These are phyloP conservation scores for Diplolepis rosae DNA, from an alignment of 2,888 invertebrate genomes.

Conservation along the genomic window DNA sequence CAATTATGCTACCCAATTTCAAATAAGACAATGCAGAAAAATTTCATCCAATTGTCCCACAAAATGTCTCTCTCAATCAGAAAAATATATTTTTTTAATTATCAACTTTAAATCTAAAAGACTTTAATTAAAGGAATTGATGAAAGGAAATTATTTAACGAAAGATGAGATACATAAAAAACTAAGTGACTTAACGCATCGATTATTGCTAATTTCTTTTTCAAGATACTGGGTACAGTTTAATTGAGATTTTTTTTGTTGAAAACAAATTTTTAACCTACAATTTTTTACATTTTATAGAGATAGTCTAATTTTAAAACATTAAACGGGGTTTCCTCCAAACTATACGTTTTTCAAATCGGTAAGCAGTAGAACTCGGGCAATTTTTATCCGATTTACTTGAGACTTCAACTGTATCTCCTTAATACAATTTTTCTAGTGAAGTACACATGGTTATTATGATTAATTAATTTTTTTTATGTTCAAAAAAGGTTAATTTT, in stretches of 20 bases:
- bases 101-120: neutral
- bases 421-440: too few relatives aligned
- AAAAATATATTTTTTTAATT: neutral
- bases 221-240: neutral
- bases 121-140: neutral
- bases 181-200: neutral
- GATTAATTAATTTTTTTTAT: too few relatives aligned
- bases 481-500: too few relatives aligned
- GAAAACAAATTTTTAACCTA: too few relatives aligned
- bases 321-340: too few relatives aligned
- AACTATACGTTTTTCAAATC: too few relatives aligned
- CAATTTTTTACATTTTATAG: too few relatives aligned
- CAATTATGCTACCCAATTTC: constrained; percentile 13
- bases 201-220: neutral
- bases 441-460: too few relatives aligned
- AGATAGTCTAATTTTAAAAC: too few relatives aligned
- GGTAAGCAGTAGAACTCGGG: too few relatives aligned
- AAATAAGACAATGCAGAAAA: constrained; percentile 12
- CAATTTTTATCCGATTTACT: too few relatives aligned
- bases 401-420: too few relatives aligned
- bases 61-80: neutral
- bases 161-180: neutral
- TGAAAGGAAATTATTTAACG: neutral
- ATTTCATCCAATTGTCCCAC: neutral
- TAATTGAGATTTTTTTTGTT: neutral